Evolutionary conservation across 2,113 vertebrate species (phyloP).

Genomic region (Dermatemys mawii): DNA sequence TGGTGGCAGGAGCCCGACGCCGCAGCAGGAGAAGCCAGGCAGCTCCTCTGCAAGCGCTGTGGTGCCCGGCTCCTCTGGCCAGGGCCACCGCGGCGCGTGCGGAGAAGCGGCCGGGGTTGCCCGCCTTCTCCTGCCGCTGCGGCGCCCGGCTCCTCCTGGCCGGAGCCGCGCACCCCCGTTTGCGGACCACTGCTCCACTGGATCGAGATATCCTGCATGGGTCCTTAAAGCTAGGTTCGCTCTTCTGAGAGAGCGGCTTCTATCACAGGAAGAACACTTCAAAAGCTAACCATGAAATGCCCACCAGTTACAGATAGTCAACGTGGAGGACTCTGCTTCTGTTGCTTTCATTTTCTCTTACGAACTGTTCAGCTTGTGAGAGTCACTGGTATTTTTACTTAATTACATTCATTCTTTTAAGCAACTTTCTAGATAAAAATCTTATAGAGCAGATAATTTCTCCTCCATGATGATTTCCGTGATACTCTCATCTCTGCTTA

Average conservation of each 20-base stretch:
- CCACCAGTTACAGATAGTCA: fast-evolving
- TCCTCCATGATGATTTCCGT: background rate
- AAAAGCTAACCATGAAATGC: background rate
- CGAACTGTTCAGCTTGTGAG: background rate
- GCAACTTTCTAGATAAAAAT: background rate
- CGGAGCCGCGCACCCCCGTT: too few species aligned
- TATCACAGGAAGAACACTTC: background rate
- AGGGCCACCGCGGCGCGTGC: too few species aligned
- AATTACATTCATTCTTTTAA: background rate
- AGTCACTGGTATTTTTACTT: background rate
- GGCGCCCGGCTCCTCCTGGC: too few species aligned
- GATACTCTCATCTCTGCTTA: background rate
- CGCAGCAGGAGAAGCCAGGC: too few species aligned
- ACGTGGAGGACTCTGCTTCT: background rate
- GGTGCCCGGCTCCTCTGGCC: too few species aligned
- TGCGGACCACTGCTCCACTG: too few species aligned
- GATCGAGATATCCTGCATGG: background rate
- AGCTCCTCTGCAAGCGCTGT: too few species aligned
- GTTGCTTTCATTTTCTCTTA: background rate
- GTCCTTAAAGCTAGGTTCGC: background rate
- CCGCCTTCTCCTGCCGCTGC: too few species aligned
- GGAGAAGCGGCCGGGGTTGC: too few species aligned
- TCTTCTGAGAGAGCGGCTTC: background rate
- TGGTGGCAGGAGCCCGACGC: too few species aligned
- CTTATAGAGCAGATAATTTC: background rate